These are phyloP conservation scores for Alethe diademata DNA, from an alignment of 2,113 vertebrate genomes.

Conservation along the genomic window DNA sequence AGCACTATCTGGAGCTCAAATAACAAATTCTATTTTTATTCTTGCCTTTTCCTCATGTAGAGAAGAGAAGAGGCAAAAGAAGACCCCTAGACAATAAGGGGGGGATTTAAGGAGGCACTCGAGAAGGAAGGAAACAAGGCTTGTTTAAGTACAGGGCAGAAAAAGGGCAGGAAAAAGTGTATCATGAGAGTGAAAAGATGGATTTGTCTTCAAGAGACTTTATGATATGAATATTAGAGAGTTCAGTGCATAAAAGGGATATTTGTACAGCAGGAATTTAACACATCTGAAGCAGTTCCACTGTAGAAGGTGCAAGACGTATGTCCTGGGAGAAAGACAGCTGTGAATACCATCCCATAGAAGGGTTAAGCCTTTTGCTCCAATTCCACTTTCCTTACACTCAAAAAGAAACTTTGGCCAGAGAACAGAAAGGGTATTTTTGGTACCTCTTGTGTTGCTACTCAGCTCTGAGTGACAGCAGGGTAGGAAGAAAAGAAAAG, in stretches of 20 bases:
- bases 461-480: background rate
- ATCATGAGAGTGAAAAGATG: background rate
- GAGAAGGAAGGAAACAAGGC: background rate
- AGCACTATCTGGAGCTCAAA: background rate
- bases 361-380: background rate
- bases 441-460: background rate
- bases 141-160: background rate
- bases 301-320: background rate
- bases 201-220: background rate
- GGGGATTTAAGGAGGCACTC: background rate
- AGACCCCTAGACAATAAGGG: background rate
- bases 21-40: background rate
- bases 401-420: background rate
- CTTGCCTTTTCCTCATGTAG: background rate
- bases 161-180: background rate
- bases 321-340: background rate
- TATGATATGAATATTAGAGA: background rate
- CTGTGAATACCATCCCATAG: background rate
- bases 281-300: background rate
- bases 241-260: background rate
- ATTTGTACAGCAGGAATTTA: background rate
- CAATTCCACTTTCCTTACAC: background rate
- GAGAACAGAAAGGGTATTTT: background rate
- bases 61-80: background rate
- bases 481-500: background rate